Evolutionary conservation across 2,888 invertebrate species (phyloP).

Genomic region (Lapara coniferarum): DNA sequence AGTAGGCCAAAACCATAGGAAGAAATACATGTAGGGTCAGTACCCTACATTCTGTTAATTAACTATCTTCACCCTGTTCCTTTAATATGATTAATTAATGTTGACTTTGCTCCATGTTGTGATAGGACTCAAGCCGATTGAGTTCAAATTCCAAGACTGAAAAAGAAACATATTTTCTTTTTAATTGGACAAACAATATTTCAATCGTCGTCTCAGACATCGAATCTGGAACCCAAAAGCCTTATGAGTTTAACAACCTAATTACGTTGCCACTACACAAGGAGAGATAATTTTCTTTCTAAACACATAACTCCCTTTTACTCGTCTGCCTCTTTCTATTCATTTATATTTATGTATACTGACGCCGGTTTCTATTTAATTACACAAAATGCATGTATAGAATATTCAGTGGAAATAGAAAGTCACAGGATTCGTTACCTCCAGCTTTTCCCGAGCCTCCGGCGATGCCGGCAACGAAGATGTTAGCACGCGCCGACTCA

Average conservation of each 20-base stretch:
- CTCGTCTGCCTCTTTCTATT: neutral
- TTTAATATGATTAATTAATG: too few species aligned
- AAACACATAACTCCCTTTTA: too few species aligned
- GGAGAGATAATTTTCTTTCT: neutral
- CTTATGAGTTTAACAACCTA: too few species aligned
- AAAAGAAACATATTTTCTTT: too few species aligned
- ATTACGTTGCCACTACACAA: neutral
- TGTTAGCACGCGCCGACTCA: slow-evolving; percentile 27
- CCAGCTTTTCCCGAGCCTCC: neutral
- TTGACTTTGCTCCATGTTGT: too few species aligned
- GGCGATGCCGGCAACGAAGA: slow-evolving; percentile 24
- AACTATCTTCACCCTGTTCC: neutral
- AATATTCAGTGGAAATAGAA: slow-evolving; percentile 14
- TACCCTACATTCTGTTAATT: neutral
- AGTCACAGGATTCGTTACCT: slow-evolving; percentile 1
- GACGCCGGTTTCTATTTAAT: neutral
- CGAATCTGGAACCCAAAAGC: too few species aligned
- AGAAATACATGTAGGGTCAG: too few species aligned
- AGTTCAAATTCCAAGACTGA: too few species aligned
- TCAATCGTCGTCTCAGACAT: too few species aligned
- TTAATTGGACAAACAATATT: too few species aligned
- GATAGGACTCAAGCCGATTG: too few species aligned
- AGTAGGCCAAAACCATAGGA: too few species aligned
- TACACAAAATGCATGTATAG: neutral
- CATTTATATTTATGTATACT: neutral